Evolutionary conservation across 2,113 vertebrate species (phyloP).

Genomic region (Pituophis catenifer): DNA sequence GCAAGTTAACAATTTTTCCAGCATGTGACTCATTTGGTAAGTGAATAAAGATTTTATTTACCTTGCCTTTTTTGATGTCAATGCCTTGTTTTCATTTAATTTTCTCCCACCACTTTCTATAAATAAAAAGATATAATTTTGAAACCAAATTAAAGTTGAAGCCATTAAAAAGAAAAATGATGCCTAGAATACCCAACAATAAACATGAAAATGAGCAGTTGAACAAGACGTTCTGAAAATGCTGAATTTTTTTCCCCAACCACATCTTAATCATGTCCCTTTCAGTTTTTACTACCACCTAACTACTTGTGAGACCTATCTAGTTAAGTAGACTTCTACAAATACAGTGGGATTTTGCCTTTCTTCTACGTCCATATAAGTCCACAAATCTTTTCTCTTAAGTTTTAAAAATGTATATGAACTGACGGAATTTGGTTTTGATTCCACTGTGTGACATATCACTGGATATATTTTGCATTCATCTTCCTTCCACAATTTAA

Average conservation of each 20-base stretch:
- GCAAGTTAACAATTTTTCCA: background rate
- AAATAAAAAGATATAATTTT: conserved; percentile 41
- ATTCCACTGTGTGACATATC: background rate
- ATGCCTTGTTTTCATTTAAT: conserved; percentile 92
- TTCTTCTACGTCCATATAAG: background rate
- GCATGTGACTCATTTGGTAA: background rate
- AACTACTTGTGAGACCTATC: background rate
- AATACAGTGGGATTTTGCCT: background rate
- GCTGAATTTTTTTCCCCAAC: background rate
- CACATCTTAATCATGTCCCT: background rate
- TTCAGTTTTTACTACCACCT: background rate
- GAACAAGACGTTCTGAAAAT: background rate
- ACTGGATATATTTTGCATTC: background rate
- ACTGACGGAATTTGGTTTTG: background rate
- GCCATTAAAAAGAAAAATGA: background rate
- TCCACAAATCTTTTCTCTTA: background rate
- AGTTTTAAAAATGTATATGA: background rate
- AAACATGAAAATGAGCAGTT: background rate
- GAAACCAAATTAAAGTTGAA: background rate
- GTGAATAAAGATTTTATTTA: conserved; percentile 44
- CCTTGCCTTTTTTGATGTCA: conserved; percentile 96
- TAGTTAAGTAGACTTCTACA: background rate
- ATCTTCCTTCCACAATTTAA: background rate
- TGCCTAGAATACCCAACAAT: background rate
- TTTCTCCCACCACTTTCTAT: conserved; percentile 94